phyloP scores from a whole-genome alignment of 2,113 vertebrate genomes.

The Atlantisia rogersi region DNA sequence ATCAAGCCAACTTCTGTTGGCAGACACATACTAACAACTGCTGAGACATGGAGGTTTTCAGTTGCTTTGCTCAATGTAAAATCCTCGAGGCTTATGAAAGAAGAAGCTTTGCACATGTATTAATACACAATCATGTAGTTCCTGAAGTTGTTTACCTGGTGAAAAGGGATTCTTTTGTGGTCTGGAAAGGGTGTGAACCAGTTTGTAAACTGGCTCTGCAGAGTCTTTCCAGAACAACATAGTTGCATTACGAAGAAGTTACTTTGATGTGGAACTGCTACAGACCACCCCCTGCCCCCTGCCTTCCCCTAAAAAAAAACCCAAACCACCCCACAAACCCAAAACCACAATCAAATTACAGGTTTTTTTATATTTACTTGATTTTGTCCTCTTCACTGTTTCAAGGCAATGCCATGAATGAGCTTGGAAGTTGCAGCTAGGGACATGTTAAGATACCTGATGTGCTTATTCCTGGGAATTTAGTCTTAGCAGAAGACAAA shows the following conservation, averaged over 20 bases:
- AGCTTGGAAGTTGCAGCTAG: neutral
- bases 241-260: constrained; percentile 38
- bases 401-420: neutral
- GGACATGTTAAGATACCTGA: neutral
- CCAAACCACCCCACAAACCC: no score
- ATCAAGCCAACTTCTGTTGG: neutral
- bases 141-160: neutral
- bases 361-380: constrained; percentile 39
- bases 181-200: constrained; percentile 20
- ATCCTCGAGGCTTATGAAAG: neutral
- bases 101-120: neutral
- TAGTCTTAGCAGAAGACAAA: neutral
- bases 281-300: no score
- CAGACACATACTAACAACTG: neutral
- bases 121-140: neutral
- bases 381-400: neutral
- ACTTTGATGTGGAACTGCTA: neutral
- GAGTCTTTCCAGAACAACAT: constrained; percentile 42
- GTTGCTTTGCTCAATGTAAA: neutral
- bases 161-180: neutral
- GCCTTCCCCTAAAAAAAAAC: no score
- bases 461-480: neutral
- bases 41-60: neutral
- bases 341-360: neutral
- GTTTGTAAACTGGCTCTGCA: neutral